phyloP scores from a whole-genome alignment of 2,113 vertebrate species.

The Corythaixoides concolor region DNA sequence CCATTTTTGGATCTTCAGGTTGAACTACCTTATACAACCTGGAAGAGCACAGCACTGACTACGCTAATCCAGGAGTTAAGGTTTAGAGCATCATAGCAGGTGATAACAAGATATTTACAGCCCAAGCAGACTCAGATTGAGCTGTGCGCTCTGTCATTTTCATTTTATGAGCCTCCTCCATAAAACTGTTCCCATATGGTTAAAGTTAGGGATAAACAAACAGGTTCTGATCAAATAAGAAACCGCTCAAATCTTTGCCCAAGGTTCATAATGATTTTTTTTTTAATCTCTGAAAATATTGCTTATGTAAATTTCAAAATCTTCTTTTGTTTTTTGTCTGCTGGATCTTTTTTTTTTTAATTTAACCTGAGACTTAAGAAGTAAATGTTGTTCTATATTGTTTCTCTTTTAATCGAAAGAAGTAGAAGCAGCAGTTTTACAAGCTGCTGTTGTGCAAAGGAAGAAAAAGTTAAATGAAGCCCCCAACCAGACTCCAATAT shows the following conservation, averaged over 20 bases:
- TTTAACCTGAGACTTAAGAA: slow-evolving; percentile 2
- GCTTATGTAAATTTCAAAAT: slow-evolving; percentile 32
- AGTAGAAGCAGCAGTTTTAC: background rate
- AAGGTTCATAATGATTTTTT: slow-evolving; percentile 28
- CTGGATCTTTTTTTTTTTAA: slow-evolving; percentile 10
- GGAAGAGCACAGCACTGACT: background rate
- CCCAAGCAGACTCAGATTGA: slow-evolving; percentile 31
- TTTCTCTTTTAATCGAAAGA: background rate
- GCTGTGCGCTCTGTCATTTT: slow-evolving; percentile 32
- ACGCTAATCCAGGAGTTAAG: background rate
- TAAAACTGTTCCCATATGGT: slow-evolving; percentile 52
- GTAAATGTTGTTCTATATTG: background rate
- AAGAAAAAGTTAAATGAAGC: background rate
- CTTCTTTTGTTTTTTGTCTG: background rate
- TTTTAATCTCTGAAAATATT: slow-evolving; percentile 33
- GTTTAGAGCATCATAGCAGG: slow-evolving; percentile 23
- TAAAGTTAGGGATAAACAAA: slow-evolving; percentile 62
- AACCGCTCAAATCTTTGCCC: slow-evolving; percentile 41
- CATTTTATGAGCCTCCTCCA: slow-evolving; percentile 46
- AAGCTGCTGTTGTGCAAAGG: background rate
- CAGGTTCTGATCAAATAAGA: slow-evolving; percentile 55
- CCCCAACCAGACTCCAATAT: background rate
- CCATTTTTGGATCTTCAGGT: background rate
- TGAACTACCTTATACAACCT: background rate
- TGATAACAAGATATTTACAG: slow-evolving; percentile 57